Conservation (phyloP, 2,113 vertebrate species). For the Coptodon bakossiorum region DNA sequence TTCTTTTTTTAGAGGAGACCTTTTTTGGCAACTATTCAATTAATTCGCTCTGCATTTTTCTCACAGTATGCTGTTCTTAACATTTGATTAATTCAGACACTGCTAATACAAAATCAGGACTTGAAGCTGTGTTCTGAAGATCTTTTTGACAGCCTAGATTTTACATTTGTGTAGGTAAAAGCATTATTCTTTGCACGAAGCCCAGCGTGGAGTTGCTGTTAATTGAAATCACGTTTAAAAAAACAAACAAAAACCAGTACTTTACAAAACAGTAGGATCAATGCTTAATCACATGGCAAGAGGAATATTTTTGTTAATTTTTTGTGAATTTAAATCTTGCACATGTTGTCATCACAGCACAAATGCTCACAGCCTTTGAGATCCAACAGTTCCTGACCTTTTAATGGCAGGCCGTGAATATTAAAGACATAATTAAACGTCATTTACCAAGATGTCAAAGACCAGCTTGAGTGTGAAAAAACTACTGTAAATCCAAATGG, state of each 20-base stretch:
- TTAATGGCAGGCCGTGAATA: not conserved
- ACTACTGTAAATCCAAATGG: not conserved
- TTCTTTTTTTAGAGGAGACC: not conserved
- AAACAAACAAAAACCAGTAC: not conserved
- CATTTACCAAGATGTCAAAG: not conserved
- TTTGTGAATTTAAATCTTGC: not conserved
- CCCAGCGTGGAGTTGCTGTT: not conserved
- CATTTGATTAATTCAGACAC: not conserved
- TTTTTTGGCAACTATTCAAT: not conserved
- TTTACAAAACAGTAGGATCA: not conserved
- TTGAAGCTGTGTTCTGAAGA: not conserved
- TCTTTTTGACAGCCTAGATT: not conserved
- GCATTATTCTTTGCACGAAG: not conserved
- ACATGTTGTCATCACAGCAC: not conserved
- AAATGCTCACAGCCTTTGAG: constrained; percentile 50
- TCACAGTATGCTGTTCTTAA: not conserved
- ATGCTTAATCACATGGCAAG: not conserved
- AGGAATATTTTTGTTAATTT: not conserved
- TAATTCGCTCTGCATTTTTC: not conserved
- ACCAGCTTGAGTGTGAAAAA: not conserved
- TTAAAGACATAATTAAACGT: not conserved
- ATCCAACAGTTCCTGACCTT: not conserved
- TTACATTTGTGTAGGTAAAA: not conserved
- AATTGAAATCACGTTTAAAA: not conserved
- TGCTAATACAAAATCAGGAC: not conserved